Conservation (phyloP, 2,113 vertebrate species). For the Capricornis sumatraensis region DNA sequence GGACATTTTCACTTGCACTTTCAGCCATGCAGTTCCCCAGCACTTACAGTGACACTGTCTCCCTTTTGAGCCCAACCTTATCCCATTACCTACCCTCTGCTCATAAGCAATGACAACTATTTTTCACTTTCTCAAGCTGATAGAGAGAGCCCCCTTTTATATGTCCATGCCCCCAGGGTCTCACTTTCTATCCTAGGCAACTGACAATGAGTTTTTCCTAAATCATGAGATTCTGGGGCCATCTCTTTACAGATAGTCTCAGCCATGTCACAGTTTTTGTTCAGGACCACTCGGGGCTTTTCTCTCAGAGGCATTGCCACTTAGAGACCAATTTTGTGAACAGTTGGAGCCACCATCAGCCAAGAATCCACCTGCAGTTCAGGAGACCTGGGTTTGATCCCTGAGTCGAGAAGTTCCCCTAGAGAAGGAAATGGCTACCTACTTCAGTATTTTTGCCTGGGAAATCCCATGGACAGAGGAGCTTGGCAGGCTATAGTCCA, state of each 20-base stretch:
- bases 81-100: background rate
- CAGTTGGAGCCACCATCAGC: background rate
- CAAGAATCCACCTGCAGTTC: background rate
- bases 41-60: background rate
- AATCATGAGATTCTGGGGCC: background rate
- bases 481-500: background rate
- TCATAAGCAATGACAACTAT: background rate
- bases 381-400: background rate
- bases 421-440: background rate
- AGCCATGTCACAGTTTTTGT: background rate
- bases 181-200: background rate
- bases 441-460: background rate
- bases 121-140: background rate
- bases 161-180: background rate
- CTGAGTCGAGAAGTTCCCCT: background rate
- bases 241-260: background rate
- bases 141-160: background rate
- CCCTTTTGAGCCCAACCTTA: background rate
- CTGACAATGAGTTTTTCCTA: background rate
- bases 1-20: background rate
- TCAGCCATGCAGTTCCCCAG: background rate
- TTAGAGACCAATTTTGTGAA: background rate
- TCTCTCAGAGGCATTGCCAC: background rate
- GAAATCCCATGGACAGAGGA: background rate
- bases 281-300: background rate